Percentiles rank a stretch among this genome's conserved stretches.
Evolutionary conservation across 2,797 vertebrate genomes (phyloP).

Genomic region (Clarias platycephalus): DNA sequence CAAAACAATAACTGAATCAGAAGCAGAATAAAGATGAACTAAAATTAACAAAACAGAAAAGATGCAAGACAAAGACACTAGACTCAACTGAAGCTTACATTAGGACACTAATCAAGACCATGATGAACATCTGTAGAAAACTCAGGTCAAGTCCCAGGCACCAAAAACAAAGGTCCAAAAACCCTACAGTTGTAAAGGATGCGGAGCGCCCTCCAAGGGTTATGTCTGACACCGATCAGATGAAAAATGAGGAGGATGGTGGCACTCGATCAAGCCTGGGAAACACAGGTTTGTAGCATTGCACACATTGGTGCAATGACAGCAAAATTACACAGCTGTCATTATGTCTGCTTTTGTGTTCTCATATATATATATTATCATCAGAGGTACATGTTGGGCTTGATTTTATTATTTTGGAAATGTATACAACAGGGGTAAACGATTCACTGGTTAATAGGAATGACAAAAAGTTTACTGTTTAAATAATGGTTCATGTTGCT

Average conservation of each 20-base stretch:
- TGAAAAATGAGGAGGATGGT: background rate
- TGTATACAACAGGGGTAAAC: background rate
- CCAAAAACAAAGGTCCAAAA: too few relatives aligned
- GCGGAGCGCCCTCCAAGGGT: too few relatives aligned
- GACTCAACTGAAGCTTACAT: too few relatives aligned
- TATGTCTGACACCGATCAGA: too few relatives aligned
- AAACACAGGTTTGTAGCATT: background rate
- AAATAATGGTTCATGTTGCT: background rate
- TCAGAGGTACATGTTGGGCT: background rate
- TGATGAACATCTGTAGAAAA: background rate
- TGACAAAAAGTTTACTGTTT: background rate
- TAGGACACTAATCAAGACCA: too few relatives aligned
- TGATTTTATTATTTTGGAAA: background rate
- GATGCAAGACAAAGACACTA: too few relatives aligned
- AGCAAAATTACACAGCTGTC: background rate
- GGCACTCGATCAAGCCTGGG: background rate
- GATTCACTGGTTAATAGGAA: background rate
- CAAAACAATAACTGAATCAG: background rate
- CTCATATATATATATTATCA: background rate
- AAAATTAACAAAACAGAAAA: too few relatives aligned
- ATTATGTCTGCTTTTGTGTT: background rate
- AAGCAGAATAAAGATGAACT: background rate
- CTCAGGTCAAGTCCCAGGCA: background rate
- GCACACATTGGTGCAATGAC: background rate
- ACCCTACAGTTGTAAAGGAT: too few relatives aligned